phyloP scores from a whole-genome alignment of 2,888 invertebrate species.

The Physocephala rufipes region DNA sequence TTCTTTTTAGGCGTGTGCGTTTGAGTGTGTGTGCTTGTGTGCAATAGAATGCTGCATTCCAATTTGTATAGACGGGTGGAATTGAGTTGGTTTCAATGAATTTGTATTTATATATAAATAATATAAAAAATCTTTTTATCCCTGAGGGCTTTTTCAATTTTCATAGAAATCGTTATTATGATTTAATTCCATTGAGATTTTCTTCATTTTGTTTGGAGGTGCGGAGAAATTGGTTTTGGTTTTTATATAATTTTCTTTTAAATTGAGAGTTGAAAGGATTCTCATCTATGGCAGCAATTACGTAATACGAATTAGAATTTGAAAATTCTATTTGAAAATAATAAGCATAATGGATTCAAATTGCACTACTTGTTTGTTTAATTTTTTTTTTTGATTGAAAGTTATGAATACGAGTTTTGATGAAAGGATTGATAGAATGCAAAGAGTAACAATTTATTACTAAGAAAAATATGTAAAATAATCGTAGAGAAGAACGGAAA shows the following conservation, averaged over 20 bases:
- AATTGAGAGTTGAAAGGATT: conserved; percentile 29
- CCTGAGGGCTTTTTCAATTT: conserved; percentile 8
- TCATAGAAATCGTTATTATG: conserved; percentile 17
- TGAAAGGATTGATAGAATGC: too few species aligned
- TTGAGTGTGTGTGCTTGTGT: not conserved
- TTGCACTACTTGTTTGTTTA: too few species aligned
- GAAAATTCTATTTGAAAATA: too few species aligned
- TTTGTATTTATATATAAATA: not conserved
- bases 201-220: not conserved
- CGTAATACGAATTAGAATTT: too few species aligned
- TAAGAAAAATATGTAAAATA: too few species aligned
- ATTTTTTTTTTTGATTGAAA: too few species aligned
- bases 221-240: conserved; percentile 16
- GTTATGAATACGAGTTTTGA: too few species aligned
- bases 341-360: too few species aligned
- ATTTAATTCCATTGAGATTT: conserved; percentile 31
- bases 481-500: too few species aligned
- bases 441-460: too few species aligned
- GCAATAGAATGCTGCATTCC: not conserved
- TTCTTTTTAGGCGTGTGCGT: not conserved
- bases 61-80: not conserved
- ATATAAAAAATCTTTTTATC: not conserved
- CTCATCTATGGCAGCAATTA: not conserved
- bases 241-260: conserved; percentile 15
- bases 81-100: not conserved